A percentile compares a stretch with the other conserved stretches of the same genome.
phyloP scores from a whole-genome alignment of 1,140 invertebrate species.

The Brachionus paranguensis region DNA sequence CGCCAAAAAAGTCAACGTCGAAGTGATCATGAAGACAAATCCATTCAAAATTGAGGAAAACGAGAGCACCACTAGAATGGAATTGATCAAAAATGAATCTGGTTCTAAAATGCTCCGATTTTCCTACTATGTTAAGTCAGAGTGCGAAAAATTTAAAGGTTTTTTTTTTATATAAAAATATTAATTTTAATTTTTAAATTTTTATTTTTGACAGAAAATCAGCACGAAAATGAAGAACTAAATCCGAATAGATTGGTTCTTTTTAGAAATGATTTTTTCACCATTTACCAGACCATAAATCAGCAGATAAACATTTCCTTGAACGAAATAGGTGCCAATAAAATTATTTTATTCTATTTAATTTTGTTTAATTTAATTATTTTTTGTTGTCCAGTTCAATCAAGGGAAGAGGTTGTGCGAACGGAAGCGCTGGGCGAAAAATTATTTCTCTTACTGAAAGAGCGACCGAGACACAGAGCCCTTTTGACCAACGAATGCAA shows the following conservation, averaged over 20 bases:
- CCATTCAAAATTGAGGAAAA: slow-evolving; percentile 35
- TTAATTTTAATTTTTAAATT: background rate
- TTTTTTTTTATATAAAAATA: background rate
- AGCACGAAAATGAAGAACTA: slow-evolving; percentile 10
- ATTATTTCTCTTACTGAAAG: slow-evolving; percentile 18
- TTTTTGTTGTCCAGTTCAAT: background rate
- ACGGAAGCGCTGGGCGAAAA: slow-evolving; percentile 40
- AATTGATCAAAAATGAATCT: slow-evolving; percentile 24
- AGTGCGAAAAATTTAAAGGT: slow-evolving; percentile 28
- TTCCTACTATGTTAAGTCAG: slow-evolving; percentile 35
- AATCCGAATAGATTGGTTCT: background rate
- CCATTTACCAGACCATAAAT: background rate
- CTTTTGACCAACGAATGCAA: slow-evolving; percentile 37
- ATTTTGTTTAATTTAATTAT: background rate
- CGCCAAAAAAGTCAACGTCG: slow-evolving; percentile 39
- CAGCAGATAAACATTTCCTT: slow-evolving; percentile 14
- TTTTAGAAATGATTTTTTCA: slow-evolving; percentile 39
- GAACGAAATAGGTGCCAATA: slow-evolving; percentile 22
- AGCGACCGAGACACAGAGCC: slow-evolving; percentile 34
- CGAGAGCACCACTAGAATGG: slow-evolving; percentile 21
- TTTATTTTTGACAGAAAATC: background rate
- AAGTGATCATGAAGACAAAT: slow-evolving; percentile 38
- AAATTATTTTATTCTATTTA: background rate
- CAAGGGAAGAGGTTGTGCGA: slow-evolving; percentile 24
- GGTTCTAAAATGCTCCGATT: slow-evolving; percentile 32